These are phyloP conservation scores for Malurus cyaneus DNA, from an alignment of 2,113 vertebrate species.

Conservation along the genomic window DNA sequence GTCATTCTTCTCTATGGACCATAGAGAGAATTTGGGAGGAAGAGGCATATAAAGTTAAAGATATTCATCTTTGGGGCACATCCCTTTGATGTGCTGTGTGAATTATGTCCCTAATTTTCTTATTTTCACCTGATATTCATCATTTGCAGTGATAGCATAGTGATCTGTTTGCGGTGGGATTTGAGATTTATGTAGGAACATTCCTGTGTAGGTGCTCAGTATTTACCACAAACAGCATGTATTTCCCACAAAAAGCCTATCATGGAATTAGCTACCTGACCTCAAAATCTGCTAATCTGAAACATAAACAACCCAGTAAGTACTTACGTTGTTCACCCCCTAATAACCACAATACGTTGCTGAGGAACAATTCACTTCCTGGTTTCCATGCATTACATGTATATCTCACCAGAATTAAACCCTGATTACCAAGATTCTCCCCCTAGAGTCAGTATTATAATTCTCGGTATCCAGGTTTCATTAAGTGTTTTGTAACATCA, in stretches of 20 bases:
- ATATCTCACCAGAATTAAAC: neutral
- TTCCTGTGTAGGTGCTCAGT: neutral
- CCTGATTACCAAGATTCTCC: neutral
- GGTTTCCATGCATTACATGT: neutral
- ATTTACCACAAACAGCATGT: neutral
- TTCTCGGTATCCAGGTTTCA: neutral
- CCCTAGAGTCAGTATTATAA: neutral
- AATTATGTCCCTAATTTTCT: neutral
- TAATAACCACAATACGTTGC: neutral
- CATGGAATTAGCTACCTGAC: neutral
- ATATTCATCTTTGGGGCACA: neutral
- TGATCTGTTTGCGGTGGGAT: neutral
- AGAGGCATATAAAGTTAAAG: neutral
- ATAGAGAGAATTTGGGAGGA: neutral
- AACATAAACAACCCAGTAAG: neutral
- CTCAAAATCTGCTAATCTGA: constrained; percentile 35
- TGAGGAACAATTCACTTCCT: neutral
- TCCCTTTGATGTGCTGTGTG: neutral
- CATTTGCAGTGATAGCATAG: neutral
- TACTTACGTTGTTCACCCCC: neutral
- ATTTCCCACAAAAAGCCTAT: neutral
- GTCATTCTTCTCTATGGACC: neutral
- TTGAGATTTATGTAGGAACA: neutral
- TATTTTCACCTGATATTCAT: neutral
- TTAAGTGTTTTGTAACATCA: neutral